phyloP scores from a whole-genome alignment of 2,113 vertebrate genomes.

The Danio rerio region GRCz12tu NC_133199.1:5327001-5327500 shows the following conservation, averaged over 20 bases:
- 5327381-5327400: too few species aligned
- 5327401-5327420: too few species aligned
- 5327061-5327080: slow-evolving; percentile 7
- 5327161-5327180: slow-evolving; percentile 70
- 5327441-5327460: too few species aligned
- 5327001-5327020: neutral
- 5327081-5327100: slow-evolving; percentile 41
- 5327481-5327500: too few species aligned
- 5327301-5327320: too few species aligned
- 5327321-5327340: too few species aligned
- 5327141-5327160: slow-evolving; percentile 67
- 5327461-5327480: too few species aligned
- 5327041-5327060: slow-evolving; percentile 10
- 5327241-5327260: slow-evolving; percentile 53
- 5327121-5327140: slow-evolving; percentile 60
- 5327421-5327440: too few species aligned
- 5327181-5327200: slow-evolving; percentile 62
- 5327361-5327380: too few species aligned
- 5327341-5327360: too few species aligned
- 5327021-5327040: slow-evolving; percentile 39
- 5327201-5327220: slow-evolving; percentile 60
- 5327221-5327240: slow-evolving; percentile 59
- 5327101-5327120: slow-evolving; percentile 56
- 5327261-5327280: too few species aligned
- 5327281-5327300: too few species aligned